phyloP scores from a whole-genome alignment of 2,113 vertebrate species.

The Syngnathus typhle region DNA sequence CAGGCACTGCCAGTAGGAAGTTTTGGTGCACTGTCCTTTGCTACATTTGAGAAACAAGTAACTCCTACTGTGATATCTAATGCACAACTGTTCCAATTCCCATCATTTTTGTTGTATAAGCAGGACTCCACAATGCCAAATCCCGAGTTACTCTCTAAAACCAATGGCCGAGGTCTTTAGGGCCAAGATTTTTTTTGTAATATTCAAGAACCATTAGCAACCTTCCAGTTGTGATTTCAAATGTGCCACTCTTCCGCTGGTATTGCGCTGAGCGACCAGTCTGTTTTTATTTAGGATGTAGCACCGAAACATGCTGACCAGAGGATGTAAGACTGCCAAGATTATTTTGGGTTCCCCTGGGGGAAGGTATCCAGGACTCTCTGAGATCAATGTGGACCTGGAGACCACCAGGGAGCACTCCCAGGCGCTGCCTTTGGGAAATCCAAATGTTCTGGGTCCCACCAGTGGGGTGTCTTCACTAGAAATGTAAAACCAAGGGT shows the following conservation, averaged over 20 bases:
- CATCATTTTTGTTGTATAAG: too few relatives aligned
- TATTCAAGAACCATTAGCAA: neutral
- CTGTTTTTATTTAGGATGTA: neutral
- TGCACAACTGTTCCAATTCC: neutral
- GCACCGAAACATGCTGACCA: neutral
- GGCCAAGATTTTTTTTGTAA: neutral
- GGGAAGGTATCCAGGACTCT: neutral
- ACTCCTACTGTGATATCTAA: neutral
- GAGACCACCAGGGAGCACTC: neutral
- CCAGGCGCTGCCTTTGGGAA: too few relatives aligned
- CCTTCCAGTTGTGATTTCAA: neutral
- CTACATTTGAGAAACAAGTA: neutral
- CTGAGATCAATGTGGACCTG: neutral
- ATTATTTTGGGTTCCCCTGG: neutral
- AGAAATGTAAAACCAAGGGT: neutral
- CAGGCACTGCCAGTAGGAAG: too few relatives aligned
- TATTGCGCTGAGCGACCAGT: neutral
- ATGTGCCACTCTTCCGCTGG: neutral
- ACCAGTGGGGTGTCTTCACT: neutral
- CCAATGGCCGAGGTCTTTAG: neutral
- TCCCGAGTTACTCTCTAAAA: neutral
- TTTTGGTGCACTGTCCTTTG: neutral
- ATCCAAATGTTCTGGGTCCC: neutral
- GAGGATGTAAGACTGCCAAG: neutral
- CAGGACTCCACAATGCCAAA: neutral